A percentile compares a stretch with the other conserved stretches of the same genome.
Conservation (phyloP, 2,888 invertebrate species). For the Melieria omissa region DNA sequence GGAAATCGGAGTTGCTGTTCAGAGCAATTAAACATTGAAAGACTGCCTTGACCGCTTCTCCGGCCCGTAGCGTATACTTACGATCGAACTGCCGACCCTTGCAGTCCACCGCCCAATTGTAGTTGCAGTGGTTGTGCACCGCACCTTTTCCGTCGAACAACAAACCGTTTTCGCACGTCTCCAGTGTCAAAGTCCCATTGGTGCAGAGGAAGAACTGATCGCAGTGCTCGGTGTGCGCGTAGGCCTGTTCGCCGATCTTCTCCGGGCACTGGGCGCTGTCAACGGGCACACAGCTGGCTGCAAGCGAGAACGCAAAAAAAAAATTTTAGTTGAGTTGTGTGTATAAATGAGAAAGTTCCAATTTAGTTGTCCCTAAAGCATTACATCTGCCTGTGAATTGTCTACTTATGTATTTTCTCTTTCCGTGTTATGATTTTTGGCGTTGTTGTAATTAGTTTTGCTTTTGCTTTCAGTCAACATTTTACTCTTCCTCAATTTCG, state of each 20-base stretch:
- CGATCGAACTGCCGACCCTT: conserved; percentile 82
- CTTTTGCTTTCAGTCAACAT: not conserved
- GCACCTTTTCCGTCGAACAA: conserved; percentile 91
- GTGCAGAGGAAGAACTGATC: conserved; percentile 91
- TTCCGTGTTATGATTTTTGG: not conserved
- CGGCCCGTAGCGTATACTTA: conserved; percentile 68
- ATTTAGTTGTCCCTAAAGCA: not conserved
- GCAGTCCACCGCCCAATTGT: conserved; percentile 92
- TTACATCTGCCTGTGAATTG: not conserved
- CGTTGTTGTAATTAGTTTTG: not conserved
- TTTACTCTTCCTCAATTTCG: not conserved
- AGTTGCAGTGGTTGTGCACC: conserved; percentile 93
- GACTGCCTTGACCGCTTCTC: conserved; percentile 34
- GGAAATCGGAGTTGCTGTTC: conserved; percentile 80
- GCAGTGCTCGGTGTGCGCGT: conserved; percentile 88
- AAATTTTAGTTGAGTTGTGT: not conserved
- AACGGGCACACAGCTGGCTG: conserved; percentile 73
- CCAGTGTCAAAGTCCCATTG: conserved; percentile 89
- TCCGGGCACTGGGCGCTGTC: conserved; percentile 83
- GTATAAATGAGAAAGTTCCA: not conserved
- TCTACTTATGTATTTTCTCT: too few species aligned
- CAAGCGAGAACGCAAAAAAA: conserved; percentile 5
- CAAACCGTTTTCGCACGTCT: conserved; percentile 91
- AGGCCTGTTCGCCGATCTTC: conserved; percentile 81
- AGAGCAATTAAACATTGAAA: not conserved